A percentile compares a stretch with the other conserved stretches of the same genome.
Conservation (phyloP, 1,140 invertebrate genomes). For the Heliconius nattereri region DNA sequence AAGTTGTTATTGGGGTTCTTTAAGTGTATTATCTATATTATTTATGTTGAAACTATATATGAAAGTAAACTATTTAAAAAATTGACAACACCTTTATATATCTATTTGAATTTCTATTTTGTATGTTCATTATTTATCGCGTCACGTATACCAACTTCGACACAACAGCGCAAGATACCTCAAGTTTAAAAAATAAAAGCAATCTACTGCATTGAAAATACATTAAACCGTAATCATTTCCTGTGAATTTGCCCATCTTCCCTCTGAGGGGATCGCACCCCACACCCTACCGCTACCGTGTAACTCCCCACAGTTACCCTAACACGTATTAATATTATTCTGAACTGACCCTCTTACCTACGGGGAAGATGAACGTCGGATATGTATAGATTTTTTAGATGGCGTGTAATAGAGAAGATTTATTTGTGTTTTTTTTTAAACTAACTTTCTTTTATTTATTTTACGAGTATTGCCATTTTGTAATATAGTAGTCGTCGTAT, state of each 20-base stretch:
- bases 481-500: no score
- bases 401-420: not conserved
- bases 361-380: slow-evolving; percentile 3
- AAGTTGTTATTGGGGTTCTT: not conserved
- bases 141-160: not conserved
- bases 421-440: not conserved
- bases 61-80: not conserved
- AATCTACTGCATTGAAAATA: slow-evolving; percentile 13
- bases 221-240: slow-evolving; percentile 11
- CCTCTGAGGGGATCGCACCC: not conserved
- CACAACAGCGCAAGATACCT: not conserved
- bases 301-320: not conserved
- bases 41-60: not conserved
- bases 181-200: not conserved
- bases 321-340: slow-evolving; percentile 16
- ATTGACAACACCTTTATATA: no score
- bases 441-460: not conserved
- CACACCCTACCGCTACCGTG: not conserved
- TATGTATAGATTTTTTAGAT: not conserved
- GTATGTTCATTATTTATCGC: not conserved
- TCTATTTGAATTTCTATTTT: not conserved
- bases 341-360: slow-evolving; percentile 5
- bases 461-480: not conserved
- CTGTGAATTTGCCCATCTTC: slow-evolving; percentile 5
- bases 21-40: not conserved